Percentiles rank a stretch among this genome's conserved stretches.
phyloP scores from a whole-genome alignment of 2,888 invertebrate species.

The Ellobium chinense region DNA sequence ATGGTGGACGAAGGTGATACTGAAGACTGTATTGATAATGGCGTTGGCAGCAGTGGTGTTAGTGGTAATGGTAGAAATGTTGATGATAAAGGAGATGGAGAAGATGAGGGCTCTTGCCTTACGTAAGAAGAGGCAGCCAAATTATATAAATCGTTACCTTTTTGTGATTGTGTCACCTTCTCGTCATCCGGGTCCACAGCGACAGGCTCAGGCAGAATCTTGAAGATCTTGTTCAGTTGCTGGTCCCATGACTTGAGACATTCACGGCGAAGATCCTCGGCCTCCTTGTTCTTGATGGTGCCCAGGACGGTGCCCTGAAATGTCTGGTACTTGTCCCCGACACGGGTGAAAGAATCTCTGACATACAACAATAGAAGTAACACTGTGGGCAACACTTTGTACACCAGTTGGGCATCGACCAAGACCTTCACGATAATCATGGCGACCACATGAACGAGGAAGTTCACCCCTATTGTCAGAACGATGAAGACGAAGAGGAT shows the following conservation, averaged over 20 bases:
- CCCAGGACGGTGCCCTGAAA: constrained; percentile 21
- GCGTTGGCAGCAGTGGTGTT: no score
- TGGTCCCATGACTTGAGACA: constrained; percentile 16
- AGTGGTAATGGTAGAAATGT: no score
- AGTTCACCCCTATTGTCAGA: constrained; percentile 45
- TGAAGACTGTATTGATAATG: no score
- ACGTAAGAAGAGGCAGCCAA: background rate
- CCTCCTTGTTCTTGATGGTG: constrained; percentile 21
- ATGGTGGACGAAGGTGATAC: no score
- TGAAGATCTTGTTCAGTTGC: constrained; percentile 44
- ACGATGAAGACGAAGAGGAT: constrained; percentile 44
- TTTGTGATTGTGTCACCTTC: no score
- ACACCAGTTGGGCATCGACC: constrained; percentile 38
- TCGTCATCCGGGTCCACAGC: constrained; percentile 10
- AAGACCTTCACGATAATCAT: constrained; percentile 43
- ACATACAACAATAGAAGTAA: constrained; percentile 47
- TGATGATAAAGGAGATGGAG: no score
- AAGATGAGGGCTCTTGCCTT: no score
- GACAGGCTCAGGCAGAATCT: constrained; percentile 27
- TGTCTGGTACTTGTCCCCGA: constrained; percentile 23
- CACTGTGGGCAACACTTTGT: constrained; percentile 43
- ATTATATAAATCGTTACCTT: background rate
- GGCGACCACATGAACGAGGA: constrained; percentile 43
- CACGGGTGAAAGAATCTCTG: constrained; percentile 41
- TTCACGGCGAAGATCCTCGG: constrained; percentile 30